A percentile compares a stretch with the other conserved stretches of the same genome.
phyloP scores from a whole-genome alignment of 2,888 invertebrate genomes.

The Brachyptera risi region DNA sequence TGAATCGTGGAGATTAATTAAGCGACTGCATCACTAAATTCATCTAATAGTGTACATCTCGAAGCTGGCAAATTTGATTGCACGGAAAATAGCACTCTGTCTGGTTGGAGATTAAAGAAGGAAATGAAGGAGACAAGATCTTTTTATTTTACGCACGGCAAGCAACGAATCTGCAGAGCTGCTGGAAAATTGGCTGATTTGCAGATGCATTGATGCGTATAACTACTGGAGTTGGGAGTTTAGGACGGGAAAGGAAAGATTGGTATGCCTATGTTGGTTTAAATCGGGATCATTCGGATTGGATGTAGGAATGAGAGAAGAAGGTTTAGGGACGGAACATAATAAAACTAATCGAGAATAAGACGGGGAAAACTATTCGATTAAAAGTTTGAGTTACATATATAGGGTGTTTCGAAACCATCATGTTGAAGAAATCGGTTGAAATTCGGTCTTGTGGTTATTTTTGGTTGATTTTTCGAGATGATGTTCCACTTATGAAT shows the following conservation, averaged over 20 bases:
- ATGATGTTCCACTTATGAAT: no score
- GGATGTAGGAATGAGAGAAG: background rate
- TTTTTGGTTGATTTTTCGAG: no score
- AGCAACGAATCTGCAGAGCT: slow-evolving; percentile 24
- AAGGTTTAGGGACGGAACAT: background rate
- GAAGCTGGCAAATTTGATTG: no score
- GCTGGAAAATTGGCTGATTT: slow-evolving; percentile 30
- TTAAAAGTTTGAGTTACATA: background rate
- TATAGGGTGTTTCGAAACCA: no score
- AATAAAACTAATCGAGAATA: slow-evolving; percentile 14
- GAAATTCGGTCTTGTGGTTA: no score
- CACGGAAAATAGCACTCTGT: no score
- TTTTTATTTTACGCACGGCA: slow-evolving; percentile 29
- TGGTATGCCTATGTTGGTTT: slow-evolving; percentile 10
- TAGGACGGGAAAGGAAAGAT: slow-evolving; percentile 3
- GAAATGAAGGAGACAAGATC: slow-evolving; percentile 8
- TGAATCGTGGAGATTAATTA: no score
- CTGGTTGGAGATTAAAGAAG: slow-evolving; percentile 8
- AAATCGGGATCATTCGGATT: slow-evolving; percentile 14
- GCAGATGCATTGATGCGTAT: slow-evolving; percentile 22
- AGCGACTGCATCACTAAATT: no score
- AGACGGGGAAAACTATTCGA: background rate
- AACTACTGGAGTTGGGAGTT: slow-evolving; percentile 12
- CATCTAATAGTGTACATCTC: no score
- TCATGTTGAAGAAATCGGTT: no score